A percentile compares a stretch with the other conserved stretches of the same genome.
Evolutionary conservation across 2,113 vertebrate genomes (phyloP).

Genomic region (Chunga burmeisteri): DNA sequence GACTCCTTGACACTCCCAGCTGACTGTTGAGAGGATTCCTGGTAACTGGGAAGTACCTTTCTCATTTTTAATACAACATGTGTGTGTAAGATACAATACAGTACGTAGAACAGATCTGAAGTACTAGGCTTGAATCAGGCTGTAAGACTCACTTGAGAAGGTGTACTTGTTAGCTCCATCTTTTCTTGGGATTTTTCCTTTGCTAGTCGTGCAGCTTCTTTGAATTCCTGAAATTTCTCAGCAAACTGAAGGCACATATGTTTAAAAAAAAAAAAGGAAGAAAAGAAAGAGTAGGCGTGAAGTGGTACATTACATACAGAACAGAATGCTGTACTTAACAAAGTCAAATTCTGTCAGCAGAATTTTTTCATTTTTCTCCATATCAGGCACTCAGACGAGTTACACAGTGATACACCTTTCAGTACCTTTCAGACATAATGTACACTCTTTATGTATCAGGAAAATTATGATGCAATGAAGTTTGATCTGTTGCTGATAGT

Average conservation of each 20-base stretch:
- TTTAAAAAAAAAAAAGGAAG: constrained; percentile 1
- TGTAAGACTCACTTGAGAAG: constrained; percentile 87
- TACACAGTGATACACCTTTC: not conserved
- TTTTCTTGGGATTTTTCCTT: constrained; percentile 98
- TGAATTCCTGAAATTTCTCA: constrained; percentile 98
- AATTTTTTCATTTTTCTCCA: not conserved
- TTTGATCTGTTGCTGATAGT: not conserved
- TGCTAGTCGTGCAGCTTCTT: constrained; percentile 94
- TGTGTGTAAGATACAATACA: not conserved
- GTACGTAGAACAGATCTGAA: not conserved
- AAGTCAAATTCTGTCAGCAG: not conserved
- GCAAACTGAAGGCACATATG: constrained; percentile 84
- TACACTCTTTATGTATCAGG: not conserved
- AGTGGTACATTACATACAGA: constrained; percentile 47
- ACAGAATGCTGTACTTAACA: constrained; percentile 13
- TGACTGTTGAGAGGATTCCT: not conserved
- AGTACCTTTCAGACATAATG: not conserved
- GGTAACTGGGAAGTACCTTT: not conserved
- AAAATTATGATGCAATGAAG: not conserved
- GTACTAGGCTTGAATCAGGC: not conserved
- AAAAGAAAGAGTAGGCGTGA: constrained; percentile 1
- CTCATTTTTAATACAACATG: not conserved
- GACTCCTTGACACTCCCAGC: not conserved
- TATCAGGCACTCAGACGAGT: not conserved
- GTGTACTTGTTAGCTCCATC: constrained; percentile 95